Conservation (phyloP, 1,140 invertebrate species). For the Drosophila bocki region DNA sequence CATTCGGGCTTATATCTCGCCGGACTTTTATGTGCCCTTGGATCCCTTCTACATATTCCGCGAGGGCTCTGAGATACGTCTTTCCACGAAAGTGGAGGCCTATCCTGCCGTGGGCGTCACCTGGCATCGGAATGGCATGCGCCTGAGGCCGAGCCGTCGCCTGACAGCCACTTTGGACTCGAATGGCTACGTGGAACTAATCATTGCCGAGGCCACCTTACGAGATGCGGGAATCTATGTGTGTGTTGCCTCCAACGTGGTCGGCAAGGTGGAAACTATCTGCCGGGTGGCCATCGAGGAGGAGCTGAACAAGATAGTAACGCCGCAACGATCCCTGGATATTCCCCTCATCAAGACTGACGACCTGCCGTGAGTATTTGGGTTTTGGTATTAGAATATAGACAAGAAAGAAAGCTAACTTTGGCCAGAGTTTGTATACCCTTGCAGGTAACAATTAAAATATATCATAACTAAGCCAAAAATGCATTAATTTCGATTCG, state of each 20-base stretch:
- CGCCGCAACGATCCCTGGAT: constrained; percentile 38
- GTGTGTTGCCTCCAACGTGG: constrained; percentile 93
- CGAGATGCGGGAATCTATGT: constrained; percentile 94
- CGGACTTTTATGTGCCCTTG: constrained; percentile 90
- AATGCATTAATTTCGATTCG: too few species aligned
- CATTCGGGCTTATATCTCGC: constrained; percentile 91
- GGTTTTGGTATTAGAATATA: neutral
- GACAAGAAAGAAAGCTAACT: too few species aligned
- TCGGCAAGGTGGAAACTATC: constrained; percentile 91
- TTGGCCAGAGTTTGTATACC: too few species aligned
- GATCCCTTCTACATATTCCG: constrained; percentile 87
- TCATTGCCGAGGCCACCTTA: constrained; percentile 88
- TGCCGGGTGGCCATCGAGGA: constrained; percentile 89
- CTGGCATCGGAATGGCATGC: constrained; percentile 91
- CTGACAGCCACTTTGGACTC: constrained; percentile 91
- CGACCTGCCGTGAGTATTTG: constrained; percentile 87
- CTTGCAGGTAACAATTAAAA: too few species aligned
- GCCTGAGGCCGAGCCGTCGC: constrained; percentile 90
- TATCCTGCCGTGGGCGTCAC: constrained; percentile 92
- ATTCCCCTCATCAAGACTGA: constrained; percentile 85
- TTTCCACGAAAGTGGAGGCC: constrained; percentile 91
- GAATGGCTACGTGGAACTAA: constrained; percentile 92
- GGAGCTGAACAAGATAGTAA: constrained; percentile 57
- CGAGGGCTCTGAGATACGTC: constrained; percentile 88
- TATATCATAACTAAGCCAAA: too few species aligned